These are phyloP conservation scores for Sus scrofa DNA, from an alignment of 2,113 vertebrate species.

Conservation along the genomic window DNA sequence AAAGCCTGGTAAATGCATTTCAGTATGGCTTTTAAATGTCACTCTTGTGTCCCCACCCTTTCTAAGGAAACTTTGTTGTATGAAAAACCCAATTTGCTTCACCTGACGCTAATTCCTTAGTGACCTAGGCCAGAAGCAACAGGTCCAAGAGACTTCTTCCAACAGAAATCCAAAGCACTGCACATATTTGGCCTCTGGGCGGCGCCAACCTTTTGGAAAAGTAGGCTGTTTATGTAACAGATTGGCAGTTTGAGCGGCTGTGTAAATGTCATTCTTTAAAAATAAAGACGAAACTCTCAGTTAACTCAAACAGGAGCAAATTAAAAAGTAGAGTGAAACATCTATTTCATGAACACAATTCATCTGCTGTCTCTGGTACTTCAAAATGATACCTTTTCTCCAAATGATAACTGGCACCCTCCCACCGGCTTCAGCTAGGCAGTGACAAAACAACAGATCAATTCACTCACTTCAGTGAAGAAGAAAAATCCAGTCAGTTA, in stretches of 20 bases:
- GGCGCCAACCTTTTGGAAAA: conserved; percentile 74
- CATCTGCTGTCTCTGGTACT: conserved; percentile 73
- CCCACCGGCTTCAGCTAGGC: conserved; percentile 63
- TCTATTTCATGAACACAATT: conserved; percentile 77
- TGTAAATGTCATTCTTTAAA: conserved; percentile 83
- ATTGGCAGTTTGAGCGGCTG: conserved; percentile 70
- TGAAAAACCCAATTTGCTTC: background rate
- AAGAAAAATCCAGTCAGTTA: conserved; percentile 61
- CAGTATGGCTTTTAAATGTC: conserved; percentile 24
- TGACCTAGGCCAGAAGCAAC: background rate
- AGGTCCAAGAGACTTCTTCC: background rate
- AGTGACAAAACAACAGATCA: conserved; percentile 70
- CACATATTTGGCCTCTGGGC: conserved; percentile 71
- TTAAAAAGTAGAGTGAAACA: conserved; percentile 79
- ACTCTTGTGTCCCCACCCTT: background rate
- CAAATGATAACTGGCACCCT: conserved; percentile 69
- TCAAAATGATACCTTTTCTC: conserved; percentile 78
- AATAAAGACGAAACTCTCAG: conserved; percentile 78
- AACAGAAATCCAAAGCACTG: conserved; percentile 24
- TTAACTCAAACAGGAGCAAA: conserved; percentile 79
- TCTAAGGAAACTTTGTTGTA: background rate
- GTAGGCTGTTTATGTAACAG: conserved; percentile 77
- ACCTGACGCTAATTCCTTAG: background rate
- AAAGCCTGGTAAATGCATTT: background rate
- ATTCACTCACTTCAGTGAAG: conserved; percentile 59